Evolutionary conservation across 2,888 invertebrate species (phyloP), one percentile per base, ranked within the genome.

Genomic region (Xanthorhoe spadicearia): DNA sequence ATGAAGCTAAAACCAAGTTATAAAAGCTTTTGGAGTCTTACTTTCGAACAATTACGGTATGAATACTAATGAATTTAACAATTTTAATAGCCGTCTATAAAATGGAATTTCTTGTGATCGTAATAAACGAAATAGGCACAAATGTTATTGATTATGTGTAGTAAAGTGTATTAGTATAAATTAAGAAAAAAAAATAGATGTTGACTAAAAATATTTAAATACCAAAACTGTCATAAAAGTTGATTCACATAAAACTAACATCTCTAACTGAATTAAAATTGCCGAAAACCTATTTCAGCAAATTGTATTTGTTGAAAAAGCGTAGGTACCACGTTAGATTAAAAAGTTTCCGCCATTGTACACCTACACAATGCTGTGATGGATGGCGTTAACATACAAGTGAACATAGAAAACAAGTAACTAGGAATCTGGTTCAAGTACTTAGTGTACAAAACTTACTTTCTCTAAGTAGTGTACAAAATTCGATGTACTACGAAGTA

Each of bases 341-440:
- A 64, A 58, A 61, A 68, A 64, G 61, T 64, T 68, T 64, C 50
- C 43, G 9, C 54, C 57, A 61, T 68, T 68, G 68, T 68, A 53
- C 56, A 61, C 46, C 32, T 53, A 35, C 46, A 64, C 61, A 64
- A 63, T 55, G 51, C 38, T 32, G 46, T 64, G 64, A 68, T 64
- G 64, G 68, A 68, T 64, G 61, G 57, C 46, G 17, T 53, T 62
- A 62, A 53, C 64, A 54, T 43, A 60, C 51, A 19, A 51, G 51
- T 10, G n/a, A 28, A 19, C 35, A 51, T 49, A 43, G 56, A 56
- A 52, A 55, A 23, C 55, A 49, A 50, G 50, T 18, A 32, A 28
- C 3, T 13, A 38, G 38, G 17, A 48, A 48, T 2, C 15, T 55
- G 23, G 17, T 49, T 49, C 18, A 17, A 58, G 58, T 58, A 28